Evolutionary conservation across 2,113 vertebrate species (phyloP), one percentile per base, ranked within the genome.

Genomic region (Sus scrofa): DNA sequence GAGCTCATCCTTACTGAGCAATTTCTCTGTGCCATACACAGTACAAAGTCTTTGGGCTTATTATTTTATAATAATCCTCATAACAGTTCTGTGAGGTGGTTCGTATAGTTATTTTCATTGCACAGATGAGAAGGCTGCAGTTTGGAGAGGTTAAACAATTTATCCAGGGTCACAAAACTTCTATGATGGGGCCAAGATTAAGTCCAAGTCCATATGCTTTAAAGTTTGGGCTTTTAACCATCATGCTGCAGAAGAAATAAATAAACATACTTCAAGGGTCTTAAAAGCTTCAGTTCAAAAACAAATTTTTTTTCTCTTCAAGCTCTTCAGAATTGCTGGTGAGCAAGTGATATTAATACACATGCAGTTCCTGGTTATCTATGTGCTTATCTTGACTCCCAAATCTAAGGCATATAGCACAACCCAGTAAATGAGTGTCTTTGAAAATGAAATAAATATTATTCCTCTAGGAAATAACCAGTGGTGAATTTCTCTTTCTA

Each of bases 381-480:
- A 11, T 52, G 18, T 30, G 39, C 8, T 68, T 83, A 83, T 74
- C 44, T 79, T 26, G 4, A 83, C 32, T 19, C 9, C 7, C 1
- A 88, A 89, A 86, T 74, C 30, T 44, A 84, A 68, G 58, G 32
- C 7, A 26, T 39, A 24, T 56, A 65, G 34, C 32, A 85, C 15
- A 77, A 68, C 27, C 6, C 12, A 32, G 24, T 60, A 90, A 88
- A 60, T 79, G 50, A 79, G 24, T 71, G 86, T 86, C 60, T 71
- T 89, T 81, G 58, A 84, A 91, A 95, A 70, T 30, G 39, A 94
- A 95, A 88, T 15, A 85, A 91, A 79, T 52, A 68, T 18, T 77
- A 84, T 9, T 15, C 24, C 54, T 85, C 37, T 92, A 88, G 56
- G 37, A 95, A 82, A 74, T 81, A 74, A 39, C 44, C 34, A 79